Evolutionary conservation across 2,797 vertebrate species (phyloP).

Genomic region (Coregonus sp.): DNA sequence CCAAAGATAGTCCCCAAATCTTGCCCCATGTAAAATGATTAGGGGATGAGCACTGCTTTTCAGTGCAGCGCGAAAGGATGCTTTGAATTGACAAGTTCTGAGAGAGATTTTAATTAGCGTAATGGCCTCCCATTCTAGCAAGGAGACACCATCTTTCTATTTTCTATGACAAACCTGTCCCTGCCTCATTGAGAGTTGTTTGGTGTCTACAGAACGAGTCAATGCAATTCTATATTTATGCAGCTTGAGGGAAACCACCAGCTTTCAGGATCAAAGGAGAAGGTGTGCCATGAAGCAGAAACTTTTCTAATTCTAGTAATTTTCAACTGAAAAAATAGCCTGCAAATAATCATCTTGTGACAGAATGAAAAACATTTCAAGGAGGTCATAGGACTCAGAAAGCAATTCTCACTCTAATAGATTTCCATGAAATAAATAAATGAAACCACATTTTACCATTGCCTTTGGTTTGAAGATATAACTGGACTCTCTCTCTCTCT

Average conservation of each 20-base stretch:
- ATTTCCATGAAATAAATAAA: slow-evolving; percentile 75
- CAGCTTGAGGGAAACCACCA: slow-evolving; percentile 28
- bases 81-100: slow-evolving; percentile 55
- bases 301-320: slow-evolving; percentile 62
- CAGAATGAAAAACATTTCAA: slow-evolving; percentile 67
- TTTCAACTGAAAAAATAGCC: slow-evolving; percentile 57
- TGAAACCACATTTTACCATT: slow-evolving; percentile 54
- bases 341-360: slow-evolving; percentile 3
- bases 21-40: slow-evolving; percentile 56
- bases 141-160: slow-evolving; percentile 40
- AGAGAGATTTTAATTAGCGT: slow-evolving; percentile 67
- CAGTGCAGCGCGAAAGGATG: slow-evolving; percentile 48
- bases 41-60: slow-evolving; percentile 53
- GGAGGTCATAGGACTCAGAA: slow-evolving; percentile 71
- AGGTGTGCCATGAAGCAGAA: slow-evolving; percentile 48
- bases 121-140: slow-evolving; percentile 49
- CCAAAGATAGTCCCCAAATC: slow-evolving; percentile 44
- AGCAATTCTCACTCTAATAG: slow-evolving; percentile 74
- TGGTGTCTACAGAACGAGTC: slow-evolving; percentile 40
- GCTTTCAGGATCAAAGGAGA: slow-evolving; percentile 46
- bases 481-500: slow-evolving; percentile 19
- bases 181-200: slow-evolving; percentile 30
- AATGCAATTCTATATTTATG: slow-evolving; percentile 38
- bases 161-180: slow-evolving; percentile 37
- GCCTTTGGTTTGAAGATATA: slow-evolving; percentile 50